Conservation (phyloP, 2,113 vertebrate genomes). For the Rousettus leschenaultii region DNA sequence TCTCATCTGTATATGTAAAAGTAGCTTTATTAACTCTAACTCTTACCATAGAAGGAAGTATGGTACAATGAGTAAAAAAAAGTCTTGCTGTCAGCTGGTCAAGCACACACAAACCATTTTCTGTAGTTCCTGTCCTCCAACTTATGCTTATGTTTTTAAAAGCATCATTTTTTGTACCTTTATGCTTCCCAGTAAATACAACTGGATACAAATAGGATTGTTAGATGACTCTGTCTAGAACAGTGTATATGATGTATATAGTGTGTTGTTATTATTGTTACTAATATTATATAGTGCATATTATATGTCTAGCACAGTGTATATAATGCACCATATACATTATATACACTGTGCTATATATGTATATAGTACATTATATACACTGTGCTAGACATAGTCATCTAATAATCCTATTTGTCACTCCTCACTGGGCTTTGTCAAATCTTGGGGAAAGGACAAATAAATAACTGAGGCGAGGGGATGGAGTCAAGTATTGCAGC, state of each 20-base stretch:
- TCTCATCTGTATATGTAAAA: neutral
- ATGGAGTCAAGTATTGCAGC: neutral
- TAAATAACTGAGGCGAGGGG: neutral
- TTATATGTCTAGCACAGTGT: no score
- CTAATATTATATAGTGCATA: no score
- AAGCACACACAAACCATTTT: neutral
- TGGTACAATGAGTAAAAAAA: neutral
- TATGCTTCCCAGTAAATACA: neutral
- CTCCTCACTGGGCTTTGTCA: neutral
- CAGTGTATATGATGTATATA: no score
- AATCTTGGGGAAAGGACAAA: neutral
- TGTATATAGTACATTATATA: no score
- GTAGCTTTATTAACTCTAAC: neutral
- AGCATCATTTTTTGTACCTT: neutral
- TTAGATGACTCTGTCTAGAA: no score
- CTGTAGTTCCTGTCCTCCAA: neutral
- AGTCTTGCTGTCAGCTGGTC: neutral
- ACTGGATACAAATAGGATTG: no score
- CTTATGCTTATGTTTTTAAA: neutral
- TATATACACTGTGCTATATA: no score
- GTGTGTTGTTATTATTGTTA: no score
- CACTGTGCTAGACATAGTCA: neutral
- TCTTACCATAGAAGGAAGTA: neutral
- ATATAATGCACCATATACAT: no score
- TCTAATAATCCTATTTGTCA: no score